These are phyloP conservation scores for Parotia lawesii DNA, from an alignment of 2,113 vertebrate species.

Conservation along the genomic window DNA sequence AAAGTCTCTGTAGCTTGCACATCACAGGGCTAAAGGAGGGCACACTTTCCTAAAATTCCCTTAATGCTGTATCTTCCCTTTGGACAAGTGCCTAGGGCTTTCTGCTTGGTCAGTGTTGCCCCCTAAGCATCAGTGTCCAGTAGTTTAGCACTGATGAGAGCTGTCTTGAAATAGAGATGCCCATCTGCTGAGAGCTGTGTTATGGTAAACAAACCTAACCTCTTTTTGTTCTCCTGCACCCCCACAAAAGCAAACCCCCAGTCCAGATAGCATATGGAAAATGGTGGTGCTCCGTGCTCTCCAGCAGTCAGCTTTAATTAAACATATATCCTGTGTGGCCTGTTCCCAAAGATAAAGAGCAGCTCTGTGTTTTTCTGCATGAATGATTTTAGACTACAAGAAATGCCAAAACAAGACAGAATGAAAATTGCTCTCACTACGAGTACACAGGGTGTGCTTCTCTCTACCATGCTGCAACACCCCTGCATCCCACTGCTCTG, in stretches of 20 bases:
- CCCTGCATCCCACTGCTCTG: neutral
- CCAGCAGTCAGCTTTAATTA: conserved; percentile 23
- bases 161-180: neutral
- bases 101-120: neutral
- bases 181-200: neutral
- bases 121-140: neutral
- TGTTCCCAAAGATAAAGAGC: neutral
- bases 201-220: neutral
- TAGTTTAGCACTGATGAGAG: neutral
- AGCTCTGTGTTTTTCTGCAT: conserved; percentile 9
- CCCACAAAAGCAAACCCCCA: neutral
- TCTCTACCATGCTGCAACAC: neutral
- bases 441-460: accelerated
- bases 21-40: neutral
- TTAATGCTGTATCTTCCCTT: neutral
- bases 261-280: neutral
- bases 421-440: neutral
- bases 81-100: neutral
- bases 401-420: conserved; percentile 11
- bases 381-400: neutral
- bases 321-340: neutral
- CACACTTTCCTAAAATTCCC: neutral
- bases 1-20: neutral
- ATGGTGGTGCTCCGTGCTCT: neutral
- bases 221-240: neutral